Evolutionary conservation across 2,113 vertebrate species (phyloP), one percentile per base, ranked within the genome.

Genomic region (Myrmophylax atrothorax): DNA sequence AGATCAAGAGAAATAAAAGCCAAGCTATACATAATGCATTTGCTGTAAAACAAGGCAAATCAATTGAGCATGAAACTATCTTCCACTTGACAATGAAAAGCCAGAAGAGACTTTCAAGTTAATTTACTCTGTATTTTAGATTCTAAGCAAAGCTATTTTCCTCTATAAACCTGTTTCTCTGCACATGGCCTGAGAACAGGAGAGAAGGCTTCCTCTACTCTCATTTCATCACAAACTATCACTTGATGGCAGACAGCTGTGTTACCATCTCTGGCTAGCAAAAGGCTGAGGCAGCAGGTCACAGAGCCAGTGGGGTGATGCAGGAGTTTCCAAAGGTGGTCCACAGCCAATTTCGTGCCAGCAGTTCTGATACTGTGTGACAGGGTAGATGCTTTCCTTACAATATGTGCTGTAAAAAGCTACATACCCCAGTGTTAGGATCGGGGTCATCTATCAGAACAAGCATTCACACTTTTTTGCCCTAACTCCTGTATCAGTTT

Each of bases 31-130:
- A 84, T 59, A 91, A 92, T 4, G 24, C 15, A 59, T 53, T 59
- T 50, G 18, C 58, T 84, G 72, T 77, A 86, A 80, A 91, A 89
- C 73, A 89, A 84, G 64, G 64, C 73, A 90, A 87, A 83, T 83
- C 89, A 70, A 87, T 87, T 53, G 46, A 86, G 44, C n/a, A 16
- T 38, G 47, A 84, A 90, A 58, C 59, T 63, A 81, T 37, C 69
- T 89, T 87, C 59, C 49, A 33, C 63, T 68, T 69, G 73, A 69
- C 77, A 84, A 55, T 76, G 64, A 77, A 91, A 72, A 89, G 35
- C 49, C 59, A 87, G 38, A 75, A 59, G 25, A 89, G 29, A 68
- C 68, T 84, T 84, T 53, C 52, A 89, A 87, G 49, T 75, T 55
- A 72, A 91, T 72, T 83, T 91, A 59, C 44, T 68, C 53, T 19